A percentile compares a stretch with the other conserved stretches of the same genome.
phyloP scores from a whole-genome alignment of 2,888 invertebrate species.

The Cheilosia vernalis region DNA sequence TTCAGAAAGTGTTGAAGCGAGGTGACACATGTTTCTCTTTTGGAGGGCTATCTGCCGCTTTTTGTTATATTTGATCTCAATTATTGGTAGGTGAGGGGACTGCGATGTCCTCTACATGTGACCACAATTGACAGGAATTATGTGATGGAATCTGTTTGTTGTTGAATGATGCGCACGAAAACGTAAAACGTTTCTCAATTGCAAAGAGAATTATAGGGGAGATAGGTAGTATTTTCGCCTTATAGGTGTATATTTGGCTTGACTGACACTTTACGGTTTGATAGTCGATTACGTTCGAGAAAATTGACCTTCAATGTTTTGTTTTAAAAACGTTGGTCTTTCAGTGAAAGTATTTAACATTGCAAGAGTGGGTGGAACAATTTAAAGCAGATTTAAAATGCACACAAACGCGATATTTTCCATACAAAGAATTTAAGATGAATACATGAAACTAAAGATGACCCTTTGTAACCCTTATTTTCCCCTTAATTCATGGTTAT shows the following conservation, averaged over 20 bases:
- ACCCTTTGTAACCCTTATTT: no score
- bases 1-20: conserved; percentile 65
- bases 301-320: conserved; percentile 17
- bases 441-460: no score
- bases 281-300: conserved; percentile 39
- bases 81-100: conserved; percentile 41
- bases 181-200: conserved; percentile 64
- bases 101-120: conserved; percentile 41
- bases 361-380: not conserved
- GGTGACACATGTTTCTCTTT: conserved; percentile 56
- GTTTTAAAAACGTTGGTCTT: not conserved
- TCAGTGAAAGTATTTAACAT: not conserved
- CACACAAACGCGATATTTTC: no score
- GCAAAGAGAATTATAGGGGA: conserved; percentile 50
- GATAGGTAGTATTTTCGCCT: conserved; percentile 28
- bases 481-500: no score
- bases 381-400: no score
- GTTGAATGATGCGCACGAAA: conserved; percentile 44
- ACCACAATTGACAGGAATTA: conserved; percentile 35
- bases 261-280: conserved; percentile 22
- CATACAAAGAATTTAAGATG: no score
- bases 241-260: not conserved
- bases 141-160: conserved; percentile 52
- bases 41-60: conserved; percentile 49
- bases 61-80: conserved; percentile 53